Percentiles rank a stretch among this genome's conserved stretches.
phyloP scores from a whole-genome alignment of 2,797 vertebrate genomes.

The Poeciliopsis gracilis region DNA sequence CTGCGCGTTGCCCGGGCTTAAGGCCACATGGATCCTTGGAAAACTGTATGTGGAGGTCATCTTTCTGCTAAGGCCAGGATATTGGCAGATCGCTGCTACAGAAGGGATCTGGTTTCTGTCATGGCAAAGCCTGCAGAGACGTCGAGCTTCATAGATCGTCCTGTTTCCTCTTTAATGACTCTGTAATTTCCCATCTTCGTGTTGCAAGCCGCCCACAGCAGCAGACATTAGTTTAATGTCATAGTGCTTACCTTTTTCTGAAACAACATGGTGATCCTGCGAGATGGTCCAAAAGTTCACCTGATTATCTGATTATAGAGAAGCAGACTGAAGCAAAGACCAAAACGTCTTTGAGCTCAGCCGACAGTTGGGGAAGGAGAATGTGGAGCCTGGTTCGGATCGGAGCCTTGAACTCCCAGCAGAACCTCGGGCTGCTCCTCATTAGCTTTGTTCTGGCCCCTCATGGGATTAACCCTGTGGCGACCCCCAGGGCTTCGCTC shows the following conservation, averaged over 20 bases:
- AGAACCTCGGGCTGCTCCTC: conserved; percentile 65
- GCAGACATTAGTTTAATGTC: conserved; percentile 18
- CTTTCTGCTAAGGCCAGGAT: conserved; percentile 38
- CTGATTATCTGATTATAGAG: conserved; percentile 15
- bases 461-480: conserved; percentile 61
- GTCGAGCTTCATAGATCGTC: conserved; percentile 62
- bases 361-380: conserved; percentile 29
- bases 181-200: conserved; percentile 40
- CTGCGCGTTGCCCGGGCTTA: conserved; percentile 41
- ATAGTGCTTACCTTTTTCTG: conserved; percentile 12
- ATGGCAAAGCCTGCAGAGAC: conserved; percentile 35
- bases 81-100: conserved; percentile 54
- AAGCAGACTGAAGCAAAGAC: conserved; percentile 15
- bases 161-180: conserved; percentile 65
- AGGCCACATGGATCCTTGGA: conserved; percentile 46
- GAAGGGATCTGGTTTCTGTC: conserved; percentile 70
- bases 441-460: conserved; percentile 52
- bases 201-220: conserved; percentile 25
- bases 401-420: conserved; percentile 55
- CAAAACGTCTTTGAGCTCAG: conserved; percentile 45
- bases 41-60: conserved; percentile 54
- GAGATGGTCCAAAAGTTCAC: conserved; percentile 13
- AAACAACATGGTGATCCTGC: conserved; percentile 13
- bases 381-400: conserved; percentile 39
- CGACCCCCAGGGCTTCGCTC: conserved; percentile 50